Base-by-base conservation (phyloP, 1,140 invertebrate species). In the Calliphora vicina region DNA sequence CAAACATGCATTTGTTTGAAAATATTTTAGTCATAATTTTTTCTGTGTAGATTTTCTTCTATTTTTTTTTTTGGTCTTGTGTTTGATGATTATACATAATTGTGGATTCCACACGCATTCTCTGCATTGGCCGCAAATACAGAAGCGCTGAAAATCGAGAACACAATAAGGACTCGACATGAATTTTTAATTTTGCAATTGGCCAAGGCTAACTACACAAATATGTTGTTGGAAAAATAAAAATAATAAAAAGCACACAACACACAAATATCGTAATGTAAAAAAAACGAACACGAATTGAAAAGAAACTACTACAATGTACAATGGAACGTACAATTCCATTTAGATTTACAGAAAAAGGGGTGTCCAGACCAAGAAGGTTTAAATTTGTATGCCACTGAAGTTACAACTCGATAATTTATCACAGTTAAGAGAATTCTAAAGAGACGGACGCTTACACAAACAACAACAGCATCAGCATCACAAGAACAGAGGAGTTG, bases 121-220 rank as follows among this genome's bases (percentile, higher is more conserved):
- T 45, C 74, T 78, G 74, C 74, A 78, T 45, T 78, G 74, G 74
- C 74, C 74, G 74, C 74, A 78, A 78, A 78, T 78, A 78, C 15
- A 78, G 35, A 78, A 78, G 20, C 74, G 74, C 74, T 78, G 74
- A 78, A 78, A 78, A 78, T 78, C 74, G 74, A 78, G 74, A 78
- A 78, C 74, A 78, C 74, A 78, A 78, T 43, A 26, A 43, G n/a
- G 74, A 78, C 74, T 78, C 74, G 74, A 78, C 74, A 43, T 78
- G 74, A 78, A 78, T 78, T 78, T 78, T 78, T 78, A 78, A 78
- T 78, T 76, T 78, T 25, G 42, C 74, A 78, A 78, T 78, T 78
- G 74, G 74, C 74, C 74, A 78, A 78, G 74, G 74, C 74, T 78
- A 67, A 67, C 61, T 25, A 23, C 61, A 67, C 17, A 67, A 23